Evolutionary conservation across 2,888 invertebrate genomes (phyloP).

Genomic region (Gymnocheta viridis): DNA sequence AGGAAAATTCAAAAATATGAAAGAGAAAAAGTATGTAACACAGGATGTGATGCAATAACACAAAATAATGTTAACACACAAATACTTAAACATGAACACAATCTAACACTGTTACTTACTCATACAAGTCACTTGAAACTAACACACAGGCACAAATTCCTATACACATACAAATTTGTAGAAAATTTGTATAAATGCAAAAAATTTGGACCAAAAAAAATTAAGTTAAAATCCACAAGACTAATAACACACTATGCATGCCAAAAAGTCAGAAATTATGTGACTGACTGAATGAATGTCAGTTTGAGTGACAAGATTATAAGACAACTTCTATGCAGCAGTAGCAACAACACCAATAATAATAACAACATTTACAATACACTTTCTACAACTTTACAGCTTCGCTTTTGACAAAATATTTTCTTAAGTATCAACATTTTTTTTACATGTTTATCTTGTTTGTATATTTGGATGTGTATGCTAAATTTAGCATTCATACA

Average conservation of each 20-base stretch:
- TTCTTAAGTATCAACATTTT: slow-evolving; percentile 51
- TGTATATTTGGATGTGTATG: background rate
- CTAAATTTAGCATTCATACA: background rate
- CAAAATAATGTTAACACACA: slow-evolving; percentile 42
- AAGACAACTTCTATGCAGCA: slow-evolving; percentile 49
- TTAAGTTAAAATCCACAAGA: slow-evolving; percentile 62
- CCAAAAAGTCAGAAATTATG: slow-evolving; percentile 68
- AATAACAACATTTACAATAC: slow-evolving; percentile 13
- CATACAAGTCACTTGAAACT: slow-evolving; percentile 29
- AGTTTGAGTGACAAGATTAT: slow-evolving; percentile 68
- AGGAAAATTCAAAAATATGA: slow-evolving; percentile 12
- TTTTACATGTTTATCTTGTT: slow-evolving; percentile 41
- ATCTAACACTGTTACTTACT: slow-evolving; percentile 23
- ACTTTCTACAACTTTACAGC: slow-evolving; percentile 24
- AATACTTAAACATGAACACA: slow-evolving; percentile 8
- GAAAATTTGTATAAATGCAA: slow-evolving; percentile 26
- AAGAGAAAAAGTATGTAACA: slow-evolving; percentile 2
- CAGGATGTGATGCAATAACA: slow-evolving; percentile 65
- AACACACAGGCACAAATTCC: slow-evolving; percentile 9
- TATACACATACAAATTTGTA: slow-evolving; percentile 16
- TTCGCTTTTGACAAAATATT: slow-evolving; percentile 57
- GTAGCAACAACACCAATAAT: slow-evolving; percentile 11
- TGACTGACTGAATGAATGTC: slow-evolving; percentile 66
- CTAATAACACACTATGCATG: slow-evolving; percentile 66
- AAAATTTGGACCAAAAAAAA: background rate